Conservation (phyloP, 1,140 invertebrate species). For the Trissolcus basalis region DNA sequence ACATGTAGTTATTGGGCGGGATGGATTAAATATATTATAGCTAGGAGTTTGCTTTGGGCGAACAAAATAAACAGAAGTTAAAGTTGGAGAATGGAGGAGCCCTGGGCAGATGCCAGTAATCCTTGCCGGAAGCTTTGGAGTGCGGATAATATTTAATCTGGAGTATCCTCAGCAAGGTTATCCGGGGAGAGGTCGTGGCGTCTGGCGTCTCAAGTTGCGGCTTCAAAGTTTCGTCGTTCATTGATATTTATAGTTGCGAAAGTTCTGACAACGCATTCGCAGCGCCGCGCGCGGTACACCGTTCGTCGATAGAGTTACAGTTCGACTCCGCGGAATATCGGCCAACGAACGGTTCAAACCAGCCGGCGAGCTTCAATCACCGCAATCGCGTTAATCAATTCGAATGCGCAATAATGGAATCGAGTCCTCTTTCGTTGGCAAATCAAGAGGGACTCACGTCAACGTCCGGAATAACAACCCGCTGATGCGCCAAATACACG, state of each 20-base stretch:
- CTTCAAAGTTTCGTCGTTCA: slow-evolving; percentile 55
- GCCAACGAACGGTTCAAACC: slow-evolving; percentile 6
- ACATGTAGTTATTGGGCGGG: not conserved
- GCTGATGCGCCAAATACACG: slow-evolving; percentile 44
- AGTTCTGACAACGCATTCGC: slow-evolving; percentile 8
- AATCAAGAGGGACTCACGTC: slow-evolving; percentile 30
- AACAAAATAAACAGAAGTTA: slow-evolving; percentile 35
- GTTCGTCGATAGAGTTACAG: too few species aligned
- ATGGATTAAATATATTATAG: slow-evolving; percentile 1
- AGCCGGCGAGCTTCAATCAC: slow-evolving; percentile 9
- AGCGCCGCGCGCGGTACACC: too few species aligned
- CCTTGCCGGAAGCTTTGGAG: slow-evolving; percentile 52
- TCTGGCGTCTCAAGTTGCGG: slow-evolving; percentile 50
- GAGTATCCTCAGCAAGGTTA: slow-evolving; percentile 51
- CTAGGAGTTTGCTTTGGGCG: not conserved
- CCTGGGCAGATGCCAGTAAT: slow-evolving; percentile 56
- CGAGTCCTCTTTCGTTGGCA: slow-evolving; percentile 10
- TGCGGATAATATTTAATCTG: slow-evolving; percentile 58
- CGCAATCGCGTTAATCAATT: slow-evolving; percentile 32
- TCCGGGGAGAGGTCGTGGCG: slow-evolving; percentile 38
- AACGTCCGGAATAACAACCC: slow-evolving; percentile 38
- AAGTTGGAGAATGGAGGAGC: slow-evolving; percentile 15
- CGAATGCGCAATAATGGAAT: slow-evolving; percentile 8
- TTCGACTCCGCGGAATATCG: slow-evolving; percentile 27
- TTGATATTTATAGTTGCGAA: slow-evolving; percentile 52